Evolutionary conservation across 2,113 vertebrate species (phyloP).

Genomic region (Brachyhypopomus gauderio): DNA sequence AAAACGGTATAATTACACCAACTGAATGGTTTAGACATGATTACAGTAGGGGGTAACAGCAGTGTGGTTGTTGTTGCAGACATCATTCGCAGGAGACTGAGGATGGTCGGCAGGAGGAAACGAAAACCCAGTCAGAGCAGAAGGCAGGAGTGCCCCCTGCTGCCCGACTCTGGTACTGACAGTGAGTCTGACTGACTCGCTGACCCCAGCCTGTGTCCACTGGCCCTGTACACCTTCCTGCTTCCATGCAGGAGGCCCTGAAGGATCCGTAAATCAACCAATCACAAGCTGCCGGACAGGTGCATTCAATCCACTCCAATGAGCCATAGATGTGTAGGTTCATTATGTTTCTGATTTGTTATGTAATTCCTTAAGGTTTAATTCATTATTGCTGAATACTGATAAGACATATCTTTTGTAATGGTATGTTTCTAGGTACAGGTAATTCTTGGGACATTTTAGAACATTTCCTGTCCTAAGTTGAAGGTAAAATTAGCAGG

Average conservation of each 20-base stretch:
- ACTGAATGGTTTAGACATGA: too few species aligned
- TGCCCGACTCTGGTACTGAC: conserved; percentile 72
- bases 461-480: not conserved
- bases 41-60: not conserved
- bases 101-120: conserved; percentile 67
- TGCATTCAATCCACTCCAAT: not conserved
- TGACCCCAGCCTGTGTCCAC: not conserved
- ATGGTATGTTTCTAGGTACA: conserved; percentile 1
- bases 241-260: not conserved
- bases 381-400: not conserved
- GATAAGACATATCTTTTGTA: not conserved
- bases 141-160: conserved; percentile 67
- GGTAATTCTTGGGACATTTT: not conserved
- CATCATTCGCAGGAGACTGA: conserved; percentile 74
- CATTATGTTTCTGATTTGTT: not conserved
- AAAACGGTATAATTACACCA: too few species aligned
- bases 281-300: not conserved
- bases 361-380: not conserved
- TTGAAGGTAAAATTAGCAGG: not conserved
- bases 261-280: not conserved
- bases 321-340: not conserved
- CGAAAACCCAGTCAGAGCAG: conserved; percentile 56
- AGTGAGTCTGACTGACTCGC: conserved; percentile 58
- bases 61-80: conserved; percentile 63
- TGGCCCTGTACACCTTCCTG: not conserved